Base-by-base conservation (phyloP, 2,888 invertebrate species). In the Maniola hyperantus region DNA sequence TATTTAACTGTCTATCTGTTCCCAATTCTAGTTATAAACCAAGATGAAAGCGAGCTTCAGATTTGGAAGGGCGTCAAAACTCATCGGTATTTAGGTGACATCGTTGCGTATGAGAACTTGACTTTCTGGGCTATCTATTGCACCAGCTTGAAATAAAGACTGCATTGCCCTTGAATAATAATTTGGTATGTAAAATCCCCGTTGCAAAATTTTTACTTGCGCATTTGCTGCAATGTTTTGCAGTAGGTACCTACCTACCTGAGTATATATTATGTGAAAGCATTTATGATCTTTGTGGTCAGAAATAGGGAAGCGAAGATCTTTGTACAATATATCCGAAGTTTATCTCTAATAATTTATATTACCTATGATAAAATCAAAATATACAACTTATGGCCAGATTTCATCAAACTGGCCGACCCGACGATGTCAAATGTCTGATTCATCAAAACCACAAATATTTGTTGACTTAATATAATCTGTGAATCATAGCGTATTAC, bases 41-140 rank as follows among this genome's bases (percentile, higher is more conserved):
- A 68, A 67, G 54, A 68, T 70, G 61, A 63, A 62, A 63, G 62
- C 55, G 50, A 66, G 64, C 48, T 64, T 55, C 64, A 70, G 64
- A 69, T 69, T 74, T 73, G 70, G 73, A 75, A 63, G 70, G 44
- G 68, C 67, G 68, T 73, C 72, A 74, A 74, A 66, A 67, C 65
- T 70, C 59, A 57, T 55, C 53, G 70, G 74, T 71, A 74, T 75
- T 72, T 75, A 70, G 75, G 72, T 73, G 74, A 71, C 71, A 71
- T 70, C 57, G 53, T 18, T 61, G 50, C 44, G 63, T 58, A 20
- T 20, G 51, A 66, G 58, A 68, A 61, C 67, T 68, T 51, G 64
- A 64, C 61, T 65, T 65, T 68, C 64, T 64, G 61, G 42, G 55
- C 42, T 57, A 33, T 39, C 48, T 15, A 58, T 64, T 46, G 51